Conservation (phyloP, 2,888 invertebrate genomes). For the Nemotelus nigrinus region DNA sequence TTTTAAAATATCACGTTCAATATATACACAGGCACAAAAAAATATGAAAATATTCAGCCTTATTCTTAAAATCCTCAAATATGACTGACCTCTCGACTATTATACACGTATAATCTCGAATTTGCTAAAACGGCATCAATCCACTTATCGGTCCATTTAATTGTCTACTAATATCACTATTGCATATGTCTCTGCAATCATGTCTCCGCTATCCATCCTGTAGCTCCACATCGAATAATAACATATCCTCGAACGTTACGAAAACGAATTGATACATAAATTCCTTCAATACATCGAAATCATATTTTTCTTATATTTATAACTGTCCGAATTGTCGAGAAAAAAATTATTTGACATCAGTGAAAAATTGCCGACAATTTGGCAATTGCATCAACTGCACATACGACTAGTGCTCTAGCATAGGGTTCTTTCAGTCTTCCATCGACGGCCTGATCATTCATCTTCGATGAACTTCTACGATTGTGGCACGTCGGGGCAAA, state of each 20-base stretch:
- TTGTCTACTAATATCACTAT: too few relatives aligned
- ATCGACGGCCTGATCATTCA: background rate
- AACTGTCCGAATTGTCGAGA: slow-evolving; percentile 16
- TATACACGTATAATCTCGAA: too few relatives aligned
- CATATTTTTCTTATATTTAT: slow-evolving; percentile 26
- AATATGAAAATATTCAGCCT: too few relatives aligned
- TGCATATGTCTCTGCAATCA: too few relatives aligned
- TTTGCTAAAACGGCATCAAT: too few relatives aligned
- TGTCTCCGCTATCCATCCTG: too few relatives aligned
- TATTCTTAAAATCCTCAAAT: too few relatives aligned
- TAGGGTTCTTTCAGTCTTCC: background rate
- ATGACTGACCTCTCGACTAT: too few relatives aligned
- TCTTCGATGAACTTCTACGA: background rate
- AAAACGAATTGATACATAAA: slow-evolving; percentile 15
- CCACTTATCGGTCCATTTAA: too few relatives aligned
- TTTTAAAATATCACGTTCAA: too few relatives aligned
- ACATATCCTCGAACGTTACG: background rate
- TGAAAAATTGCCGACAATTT: slow-evolving; percentile 43
- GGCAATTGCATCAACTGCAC: slow-evolving; percentile 41
- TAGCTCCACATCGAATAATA: too few relatives aligned
- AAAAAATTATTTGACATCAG: slow-evolving; percentile 24
- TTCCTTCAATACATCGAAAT: slow-evolving; percentile 35
- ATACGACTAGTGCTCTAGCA: background rate
- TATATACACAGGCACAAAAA: too few relatives aligned
- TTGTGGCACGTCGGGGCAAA: background rate